Base-by-base conservation (phyloP, 2,113 vertebrate genomes). In the Hirundichthys speculiger region DNA sequence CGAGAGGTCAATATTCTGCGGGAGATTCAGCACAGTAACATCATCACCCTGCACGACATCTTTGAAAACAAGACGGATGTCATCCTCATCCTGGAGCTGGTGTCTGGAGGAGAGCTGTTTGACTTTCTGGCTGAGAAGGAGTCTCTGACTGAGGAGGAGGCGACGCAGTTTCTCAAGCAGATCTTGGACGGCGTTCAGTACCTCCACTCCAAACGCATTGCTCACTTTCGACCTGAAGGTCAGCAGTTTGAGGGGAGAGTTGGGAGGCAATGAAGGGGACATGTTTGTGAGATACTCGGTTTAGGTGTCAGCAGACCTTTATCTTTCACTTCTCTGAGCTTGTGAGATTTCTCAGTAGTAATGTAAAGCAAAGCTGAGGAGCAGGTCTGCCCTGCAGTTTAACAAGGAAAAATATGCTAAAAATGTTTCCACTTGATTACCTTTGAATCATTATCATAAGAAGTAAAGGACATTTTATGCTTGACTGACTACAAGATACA, bases 141-240 rank as follows among this genome's bases (percentile, higher is more conserved):
- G 30, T 98, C 97, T 0, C 89, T 99, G 86, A 98, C 94, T 0
- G 97, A 99, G 89, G 97, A 99, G 30, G 97, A 99, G 84, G 97
- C 97, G 75, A 99, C 97, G 0, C 95, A 98, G 92, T 99, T 99
- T 77, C 94, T 99, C 39, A 98, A 98, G 82, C 97, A 99, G 94
- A 99, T 99, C 88, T 88, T 99, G 77, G 96, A 98, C 0, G 97
- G 97, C 0, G 97, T 99, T 38, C 91, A 97, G 65, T 98, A 99
- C 75, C 93, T 99, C 15, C 97, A 99, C 83, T 96, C 95, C 80
- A 98, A 97, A 83, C 94, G 82, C 80, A 99, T 99, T 0, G 97
- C 97, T 1, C 97, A 99, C 87, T 99, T n/a, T 98, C 0, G 97
- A 99, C 90, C 86, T 99, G 52, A 99, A 99, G 96, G 96, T 98